Percentiles rank a stretch among this genome's conserved stretches.
Evolutionary conservation across 2,113 vertebrate species (phyloP).

Genomic region (Pelecanoides urinatrix): DNA sequence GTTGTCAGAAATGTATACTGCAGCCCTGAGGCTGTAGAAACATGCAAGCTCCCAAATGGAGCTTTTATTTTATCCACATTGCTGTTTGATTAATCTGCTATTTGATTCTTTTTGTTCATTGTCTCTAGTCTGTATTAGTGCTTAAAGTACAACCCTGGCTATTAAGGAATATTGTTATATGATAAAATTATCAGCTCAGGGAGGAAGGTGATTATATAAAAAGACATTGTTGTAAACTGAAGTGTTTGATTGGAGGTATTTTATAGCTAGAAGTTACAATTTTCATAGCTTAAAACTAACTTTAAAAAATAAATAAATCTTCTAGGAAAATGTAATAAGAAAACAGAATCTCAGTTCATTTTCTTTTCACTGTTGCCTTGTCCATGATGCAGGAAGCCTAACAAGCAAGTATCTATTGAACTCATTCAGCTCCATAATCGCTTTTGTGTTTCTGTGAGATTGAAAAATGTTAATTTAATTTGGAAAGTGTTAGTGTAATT

Average conservation of each 20-base stretch:
- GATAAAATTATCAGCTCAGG: not conserved
- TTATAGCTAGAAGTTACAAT: not conserved
- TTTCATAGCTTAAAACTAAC: not conserved
- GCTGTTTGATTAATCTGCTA: not conserved
- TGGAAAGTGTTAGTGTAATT: not conserved
- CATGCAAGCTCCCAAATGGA: not conserved
- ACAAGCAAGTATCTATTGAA: not conserved
- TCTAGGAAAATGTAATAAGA: not conserved
- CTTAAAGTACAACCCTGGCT: not conserved
- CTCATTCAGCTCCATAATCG: rapidly evolving
- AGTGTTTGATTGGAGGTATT: not conserved
- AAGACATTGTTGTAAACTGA: not conserved
- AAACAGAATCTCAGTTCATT: not conserved
- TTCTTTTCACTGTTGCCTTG: not conserved
- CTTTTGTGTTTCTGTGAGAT: not conserved
- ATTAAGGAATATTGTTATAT: not conserved
- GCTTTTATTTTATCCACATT: not conserved
- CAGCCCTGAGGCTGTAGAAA: slow-evolving; percentile 28
- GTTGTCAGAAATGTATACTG: slow-evolving; percentile 36
- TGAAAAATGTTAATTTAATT: not conserved
- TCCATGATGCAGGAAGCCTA: not conserved
- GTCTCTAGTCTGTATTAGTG: not conserved
- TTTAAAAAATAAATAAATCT: not conserved
- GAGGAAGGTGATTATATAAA: not conserved
- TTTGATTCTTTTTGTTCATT: not conserved